Conservation (phyloP, 2,888 invertebrate genomes). For the Chromoteleia sp. region DNA sequence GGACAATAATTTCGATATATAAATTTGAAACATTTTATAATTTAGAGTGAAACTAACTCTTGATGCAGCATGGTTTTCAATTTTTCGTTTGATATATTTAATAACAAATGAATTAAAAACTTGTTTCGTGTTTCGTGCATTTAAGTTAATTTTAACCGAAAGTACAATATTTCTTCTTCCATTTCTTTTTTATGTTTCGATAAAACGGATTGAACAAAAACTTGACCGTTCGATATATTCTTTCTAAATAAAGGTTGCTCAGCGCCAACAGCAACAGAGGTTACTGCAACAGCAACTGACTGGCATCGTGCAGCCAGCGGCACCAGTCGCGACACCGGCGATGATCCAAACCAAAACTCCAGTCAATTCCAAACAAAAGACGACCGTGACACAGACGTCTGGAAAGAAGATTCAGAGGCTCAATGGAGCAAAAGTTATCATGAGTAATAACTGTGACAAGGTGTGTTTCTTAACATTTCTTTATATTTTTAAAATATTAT, state of each 20-base stretch:
- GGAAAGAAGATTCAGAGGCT: slow-evolving; percentile 83
- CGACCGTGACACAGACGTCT: slow-evolving; percentile 81
- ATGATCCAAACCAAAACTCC: slow-evolving; percentile 77
- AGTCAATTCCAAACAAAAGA: slow-evolving; percentile 81
- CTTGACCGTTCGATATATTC: not conserved
- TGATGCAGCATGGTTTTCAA: slow-evolving; percentile 56
- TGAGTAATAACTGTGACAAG: slow-evolving; percentile 84
- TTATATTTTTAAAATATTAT: no score
- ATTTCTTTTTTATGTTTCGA: not conserved
- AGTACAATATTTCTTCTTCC: not conserved
- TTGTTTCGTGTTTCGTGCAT: slow-evolving; percentile 12
- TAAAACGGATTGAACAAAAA: not conserved
- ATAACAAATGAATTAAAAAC: slow-evolving; percentile 5
- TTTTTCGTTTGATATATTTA: slow-evolving; percentile 28
- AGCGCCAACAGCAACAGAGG: slow-evolving; percentile 88
- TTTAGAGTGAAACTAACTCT: slow-evolving; percentile 53
- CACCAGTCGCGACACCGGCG: slow-evolving; percentile 79
- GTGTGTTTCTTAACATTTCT: no score
- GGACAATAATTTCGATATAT: slow-evolving; percentile 26
- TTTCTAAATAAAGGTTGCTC: slow-evolving; percentile 86
- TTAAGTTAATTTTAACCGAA: not conserved
- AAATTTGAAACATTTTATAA: slow-evolving; percentile 15
- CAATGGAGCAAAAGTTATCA: slow-evolving; percentile 83
- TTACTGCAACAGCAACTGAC: slow-evolving; percentile 86
- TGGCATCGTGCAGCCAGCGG: slow-evolving; percentile 78